A percentile compares a stretch with the other conserved stretches of the same genome.
Conservation (phyloP, 2,113 vertebrate genomes). For the Scomber japonicus region DNA sequence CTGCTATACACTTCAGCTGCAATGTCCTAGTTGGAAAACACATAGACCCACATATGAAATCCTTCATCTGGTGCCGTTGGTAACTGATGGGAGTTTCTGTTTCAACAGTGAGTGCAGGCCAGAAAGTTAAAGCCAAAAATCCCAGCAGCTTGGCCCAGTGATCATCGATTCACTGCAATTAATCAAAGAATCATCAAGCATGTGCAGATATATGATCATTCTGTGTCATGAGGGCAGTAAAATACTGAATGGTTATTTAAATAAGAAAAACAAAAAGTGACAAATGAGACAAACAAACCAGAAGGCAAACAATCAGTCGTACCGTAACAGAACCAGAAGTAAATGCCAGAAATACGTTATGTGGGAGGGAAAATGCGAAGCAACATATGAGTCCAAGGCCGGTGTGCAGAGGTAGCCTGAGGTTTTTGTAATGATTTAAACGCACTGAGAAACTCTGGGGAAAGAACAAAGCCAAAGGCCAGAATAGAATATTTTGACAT, state of each 20-base stretch:
- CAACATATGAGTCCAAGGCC: conserved; percentile 50
- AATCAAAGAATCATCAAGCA: conserved; percentile 19
- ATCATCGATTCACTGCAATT: conserved; percentile 5
- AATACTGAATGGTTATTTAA: conserved; percentile 11
- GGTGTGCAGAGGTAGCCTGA: conserved; percentile 57
- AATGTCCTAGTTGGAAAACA: conserved; percentile 57
- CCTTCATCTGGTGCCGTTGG: conserved; percentile 46
- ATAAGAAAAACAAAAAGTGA: conserved; percentile 16
- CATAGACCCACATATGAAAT: conserved; percentile 27
- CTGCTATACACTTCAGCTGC: conserved; percentile 11
- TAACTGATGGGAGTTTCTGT: conserved; percentile 29
- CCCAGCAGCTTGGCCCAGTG: conserved; percentile 5
- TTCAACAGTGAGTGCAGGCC: not conserved
- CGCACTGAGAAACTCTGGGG: conserved; percentile 37
- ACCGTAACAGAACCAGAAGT: not conserved
- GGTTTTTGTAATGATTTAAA: conserved; percentile 69
- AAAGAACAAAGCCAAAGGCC: conserved; percentile 68
- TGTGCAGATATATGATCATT: conserved; percentile 8
- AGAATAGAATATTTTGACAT: conserved; percentile 74
- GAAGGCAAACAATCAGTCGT: conserved; percentile 37
- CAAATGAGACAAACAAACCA: conserved; percentile 35
- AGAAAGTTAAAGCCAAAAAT: conserved; percentile 25
- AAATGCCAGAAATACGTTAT: conserved; percentile 45
- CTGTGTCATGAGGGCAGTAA: not conserved
- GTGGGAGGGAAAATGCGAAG: conserved; percentile 50